These are phyloP conservation scores for Idaea straminata DNA, from an alignment of 2,888 invertebrate genomes.

Conservation along the genomic window DNA sequence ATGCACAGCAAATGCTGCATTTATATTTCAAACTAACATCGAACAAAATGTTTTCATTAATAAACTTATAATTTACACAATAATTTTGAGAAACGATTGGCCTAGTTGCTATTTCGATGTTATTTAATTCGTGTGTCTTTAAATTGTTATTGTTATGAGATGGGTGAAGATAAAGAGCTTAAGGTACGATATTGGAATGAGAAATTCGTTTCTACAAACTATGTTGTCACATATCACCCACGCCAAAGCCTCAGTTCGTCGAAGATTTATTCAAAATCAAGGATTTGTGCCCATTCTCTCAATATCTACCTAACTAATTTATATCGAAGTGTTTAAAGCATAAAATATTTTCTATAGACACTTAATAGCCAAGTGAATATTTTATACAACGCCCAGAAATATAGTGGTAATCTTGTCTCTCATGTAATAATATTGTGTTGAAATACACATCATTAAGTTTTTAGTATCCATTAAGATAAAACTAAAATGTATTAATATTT, in stretches of 20 bases:
- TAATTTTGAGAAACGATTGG: not conserved
- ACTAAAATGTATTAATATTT: not conserved
- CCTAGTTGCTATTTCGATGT: not conserved
- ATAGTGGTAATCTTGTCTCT: not conserved
- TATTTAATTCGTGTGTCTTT: not conserved
- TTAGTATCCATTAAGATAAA: not conserved
- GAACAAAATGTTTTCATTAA: not conserved
- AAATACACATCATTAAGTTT: not conserved
- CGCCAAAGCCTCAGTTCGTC: constrained; percentile 56
- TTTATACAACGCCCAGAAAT: not conserved
- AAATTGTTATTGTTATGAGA: constrained; percentile 3
- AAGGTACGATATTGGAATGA: constrained; percentile 19
- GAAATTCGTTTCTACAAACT: constrained; percentile 21
- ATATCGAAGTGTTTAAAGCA: not conserved
- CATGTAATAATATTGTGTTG: constrained; percentile 5
- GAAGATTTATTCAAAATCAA: constrained; percentile 71
- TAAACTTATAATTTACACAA: not conserved
- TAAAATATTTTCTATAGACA: not conserved
- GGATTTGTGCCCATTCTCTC: constrained; percentile 56
- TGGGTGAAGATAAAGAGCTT: constrained; percentile 18
- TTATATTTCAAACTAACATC: not conserved
- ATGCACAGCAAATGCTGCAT: not conserved
- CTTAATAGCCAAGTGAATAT: not conserved
- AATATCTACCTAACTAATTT: constrained; percentile 4
- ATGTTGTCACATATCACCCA: constrained; percentile 65